Evolutionary conservation across 2,888 invertebrate genomes (phyloP).

Genomic region (Eupithecia subumbrata): DNA sequence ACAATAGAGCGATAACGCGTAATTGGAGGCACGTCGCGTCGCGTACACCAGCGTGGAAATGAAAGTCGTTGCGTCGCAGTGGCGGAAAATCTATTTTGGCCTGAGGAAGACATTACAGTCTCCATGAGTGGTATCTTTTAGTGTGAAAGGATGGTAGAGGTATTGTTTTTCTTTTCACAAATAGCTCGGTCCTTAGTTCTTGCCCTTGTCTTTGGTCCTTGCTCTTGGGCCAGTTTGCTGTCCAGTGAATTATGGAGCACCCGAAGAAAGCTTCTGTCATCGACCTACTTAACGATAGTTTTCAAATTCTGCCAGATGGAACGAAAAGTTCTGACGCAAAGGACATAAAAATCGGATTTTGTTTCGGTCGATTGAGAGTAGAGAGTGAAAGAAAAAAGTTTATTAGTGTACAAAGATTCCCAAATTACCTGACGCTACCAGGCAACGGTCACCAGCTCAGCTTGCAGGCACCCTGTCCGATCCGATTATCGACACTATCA

Average conservation of each 20-base stretch:
- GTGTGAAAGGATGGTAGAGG: neutral
- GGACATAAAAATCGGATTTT: too few species aligned
- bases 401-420: too few species aligned
- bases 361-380: too few species aligned
- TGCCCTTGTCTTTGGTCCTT: neutral
- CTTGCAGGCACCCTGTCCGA: too few species aligned
- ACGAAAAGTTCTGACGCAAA: too few species aligned
- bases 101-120: neutral
- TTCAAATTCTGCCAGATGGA: too few species aligned
- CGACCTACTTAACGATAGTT: too few species aligned
- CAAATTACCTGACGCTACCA: too few species aligned
- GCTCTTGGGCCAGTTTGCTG: neutral
- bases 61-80: neutral
- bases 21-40: neutral
- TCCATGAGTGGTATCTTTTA: neutral
- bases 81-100: neutral
- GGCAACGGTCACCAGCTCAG: too few species aligned
- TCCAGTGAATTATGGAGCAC: neutral
- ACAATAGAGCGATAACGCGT: conserved; percentile 9
- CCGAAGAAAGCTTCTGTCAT: neutral
- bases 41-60: neutral
- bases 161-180: too few species aligned
- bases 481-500: too few species aligned
- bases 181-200: neutral
- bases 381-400: too few species aligned